These are phyloP conservation scores for Apteryx owenii DNA, from an alignment of 2,113 vertebrate species.

Conservation along the genomic window DNA sequence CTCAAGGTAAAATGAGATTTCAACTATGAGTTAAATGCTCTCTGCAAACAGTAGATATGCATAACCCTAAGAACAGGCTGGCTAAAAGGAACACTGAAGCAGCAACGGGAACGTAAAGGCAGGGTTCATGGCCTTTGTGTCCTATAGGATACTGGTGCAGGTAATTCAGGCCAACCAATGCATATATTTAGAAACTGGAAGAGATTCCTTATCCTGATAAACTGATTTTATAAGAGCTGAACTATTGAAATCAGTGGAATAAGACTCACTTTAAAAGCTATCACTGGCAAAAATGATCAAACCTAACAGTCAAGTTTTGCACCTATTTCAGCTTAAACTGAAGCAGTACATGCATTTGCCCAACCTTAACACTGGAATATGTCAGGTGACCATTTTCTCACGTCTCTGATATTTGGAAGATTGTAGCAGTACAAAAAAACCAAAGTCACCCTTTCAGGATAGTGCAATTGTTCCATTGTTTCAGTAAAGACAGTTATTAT, in stretches of 20 bases:
- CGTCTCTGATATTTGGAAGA: not conserved
- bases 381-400: not conserved
- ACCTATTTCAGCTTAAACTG: not conserved
- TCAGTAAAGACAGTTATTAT: not conserved
- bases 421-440: not conserved
- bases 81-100: not conserved
- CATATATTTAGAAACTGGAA: not conserved
- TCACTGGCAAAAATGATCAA: not conserved
- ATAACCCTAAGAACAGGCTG: not conserved
- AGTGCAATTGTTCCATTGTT: not conserved
- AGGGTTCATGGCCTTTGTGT: not conserved
- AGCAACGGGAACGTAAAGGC: not conserved
- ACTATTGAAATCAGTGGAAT: not conserved
- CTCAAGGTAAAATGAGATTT: not conserved
- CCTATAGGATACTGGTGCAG: not conserved
- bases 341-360: rapidly evolving
- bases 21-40: not conserved
- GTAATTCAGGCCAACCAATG: not conserved
- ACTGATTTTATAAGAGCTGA: not conserved
- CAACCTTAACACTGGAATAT: not conserved
- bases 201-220: not conserved
- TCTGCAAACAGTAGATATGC: not conserved
- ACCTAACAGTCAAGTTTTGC: not conserved
- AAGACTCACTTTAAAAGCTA: not conserved
- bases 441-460: not conserved